phyloP scores from a whole-genome alignment of 2,113 vertebrate genomes.

The Camelus bactrianus region DNA sequence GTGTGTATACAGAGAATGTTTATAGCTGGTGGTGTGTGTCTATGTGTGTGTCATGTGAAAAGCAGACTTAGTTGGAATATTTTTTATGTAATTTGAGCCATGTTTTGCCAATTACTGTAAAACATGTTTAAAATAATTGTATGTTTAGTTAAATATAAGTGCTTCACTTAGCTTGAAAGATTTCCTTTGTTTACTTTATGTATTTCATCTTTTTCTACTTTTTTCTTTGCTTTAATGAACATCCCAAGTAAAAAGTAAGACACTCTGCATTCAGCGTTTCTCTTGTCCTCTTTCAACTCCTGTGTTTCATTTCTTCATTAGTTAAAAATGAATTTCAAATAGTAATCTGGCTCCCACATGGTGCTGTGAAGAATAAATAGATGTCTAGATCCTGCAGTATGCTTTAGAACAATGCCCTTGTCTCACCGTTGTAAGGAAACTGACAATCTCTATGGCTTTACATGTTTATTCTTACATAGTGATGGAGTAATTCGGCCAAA shows the following conservation, averaged over 20 bases:
- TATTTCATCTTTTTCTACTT: neutral
- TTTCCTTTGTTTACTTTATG: neutral
- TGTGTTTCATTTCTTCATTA: neutral
- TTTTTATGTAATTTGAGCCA: constrained; percentile 9
- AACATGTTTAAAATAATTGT: neutral
- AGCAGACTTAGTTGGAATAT: neutral
- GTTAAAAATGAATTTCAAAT: neutral
- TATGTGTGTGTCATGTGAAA: neutral
- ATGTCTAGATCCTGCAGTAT: neutral
- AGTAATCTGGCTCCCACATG: neutral
- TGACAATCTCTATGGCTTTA: neutral
- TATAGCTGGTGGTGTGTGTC: neutral
- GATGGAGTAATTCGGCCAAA: neutral
- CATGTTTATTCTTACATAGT: neutral
- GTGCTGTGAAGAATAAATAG: neutral
- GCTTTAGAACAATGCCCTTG: neutral
- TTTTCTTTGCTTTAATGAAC: neutral
- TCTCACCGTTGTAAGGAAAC: neutral
- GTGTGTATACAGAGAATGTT: neutral
- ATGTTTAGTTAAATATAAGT: neutral
- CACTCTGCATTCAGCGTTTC: neutral
- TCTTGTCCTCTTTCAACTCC: neutral
- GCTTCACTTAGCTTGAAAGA: neutral
- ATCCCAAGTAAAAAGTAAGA: neutral
- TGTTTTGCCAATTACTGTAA: neutral